phyloP scores from a whole-genome alignment of 2,113 vertebrate genomes.

The Heterotis niloticus region DNA sequence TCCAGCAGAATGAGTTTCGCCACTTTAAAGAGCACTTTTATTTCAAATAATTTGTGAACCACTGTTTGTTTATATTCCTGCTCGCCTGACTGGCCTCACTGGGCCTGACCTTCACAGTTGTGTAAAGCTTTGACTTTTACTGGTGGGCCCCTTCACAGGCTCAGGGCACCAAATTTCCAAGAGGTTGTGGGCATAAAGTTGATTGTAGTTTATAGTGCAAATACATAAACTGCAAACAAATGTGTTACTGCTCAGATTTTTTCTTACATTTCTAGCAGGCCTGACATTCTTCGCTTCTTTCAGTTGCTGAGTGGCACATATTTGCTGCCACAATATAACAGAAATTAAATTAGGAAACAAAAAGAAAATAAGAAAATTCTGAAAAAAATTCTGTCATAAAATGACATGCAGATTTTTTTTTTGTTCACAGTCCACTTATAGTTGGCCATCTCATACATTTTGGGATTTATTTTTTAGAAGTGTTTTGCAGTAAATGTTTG shows the following conservation, averaged over 20 bases:
- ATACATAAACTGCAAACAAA: slow-evolving; percentile 63
- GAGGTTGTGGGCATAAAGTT: slow-evolving; percentile 50
- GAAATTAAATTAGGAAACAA: background rate
- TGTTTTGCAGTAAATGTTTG: background rate
- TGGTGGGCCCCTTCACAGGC: slow-evolving; percentile 13
- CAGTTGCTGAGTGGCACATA: slow-evolving; percentile 30
- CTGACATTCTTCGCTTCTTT: slow-evolving; percentile 28
- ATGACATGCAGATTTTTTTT: too few relatives aligned
- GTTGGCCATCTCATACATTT: background rate
- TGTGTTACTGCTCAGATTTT: slow-evolving; percentile 48
- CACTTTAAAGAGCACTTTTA: slow-evolving; percentile 14
- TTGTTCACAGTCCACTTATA: background rate
- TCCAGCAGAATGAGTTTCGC: slow-evolving; percentile 4
- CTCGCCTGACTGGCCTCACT: slow-evolving; percentile 13
- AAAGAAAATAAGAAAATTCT: background rate
- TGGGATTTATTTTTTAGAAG: background rate
- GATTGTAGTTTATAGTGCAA: slow-evolving; percentile 60
- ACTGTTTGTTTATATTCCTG: slow-evolving; percentile 29
- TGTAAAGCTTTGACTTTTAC: slow-evolving; percentile 41
- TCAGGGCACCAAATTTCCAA: slow-evolving; percentile 48
- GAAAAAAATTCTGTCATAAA: background rate
- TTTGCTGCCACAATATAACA: background rate
- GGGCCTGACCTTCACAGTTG: slow-evolving; percentile 19
- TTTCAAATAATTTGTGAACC: slow-evolving; percentile 12
- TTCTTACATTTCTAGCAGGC: slow-evolving; percentile 61